phyloP scores from a whole-genome alignment of 2,888 invertebrate species.

The Standfussiana lucernea region DNA sequence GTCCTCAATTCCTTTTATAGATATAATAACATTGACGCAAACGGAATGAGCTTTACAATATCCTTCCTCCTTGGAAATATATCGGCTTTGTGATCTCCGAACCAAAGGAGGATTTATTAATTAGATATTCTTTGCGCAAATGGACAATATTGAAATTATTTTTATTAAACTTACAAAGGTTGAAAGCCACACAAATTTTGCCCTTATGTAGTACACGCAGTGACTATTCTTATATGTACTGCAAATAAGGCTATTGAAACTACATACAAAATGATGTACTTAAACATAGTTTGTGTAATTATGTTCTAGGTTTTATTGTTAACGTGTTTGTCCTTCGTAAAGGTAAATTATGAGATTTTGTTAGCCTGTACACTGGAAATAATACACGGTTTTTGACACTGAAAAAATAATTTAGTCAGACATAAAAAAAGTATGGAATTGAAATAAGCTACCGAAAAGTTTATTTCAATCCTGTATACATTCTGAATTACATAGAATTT shows the following conservation, averaged over 20 bases:
- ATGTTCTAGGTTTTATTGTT: not conserved
- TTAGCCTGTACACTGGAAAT: not conserved
- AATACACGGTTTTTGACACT: not conserved
- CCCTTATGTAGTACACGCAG: too few relatives aligned
- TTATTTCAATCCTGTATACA: too few relatives aligned
- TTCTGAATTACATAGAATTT: too few relatives aligned
- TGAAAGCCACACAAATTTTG: too few relatives aligned
- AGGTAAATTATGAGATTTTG: not conserved
- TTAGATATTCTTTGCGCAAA: too few relatives aligned
- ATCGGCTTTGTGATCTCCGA: too few relatives aligned
- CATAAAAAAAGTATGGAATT: too few relatives aligned
- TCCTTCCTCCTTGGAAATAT: not conserved
- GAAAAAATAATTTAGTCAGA: too few relatives aligned
- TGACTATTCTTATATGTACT: not conserved
- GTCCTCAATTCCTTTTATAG: not conserved
- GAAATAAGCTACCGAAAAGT: too few relatives aligned
- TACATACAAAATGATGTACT: not conserved
- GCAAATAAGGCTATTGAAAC: not conserved
- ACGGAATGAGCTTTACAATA: not conserved
- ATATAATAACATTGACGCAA: not conserved
- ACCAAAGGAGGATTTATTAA: too few relatives aligned
- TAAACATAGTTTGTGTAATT: not conserved
- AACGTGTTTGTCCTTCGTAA: not conserved
- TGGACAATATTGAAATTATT: too few relatives aligned
- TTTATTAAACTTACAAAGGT: too few relatives aligned